Evolutionary conservation across 1,140 invertebrate genomes (phyloP), one percentile per base, ranked within the genome.

Genomic region (Paralvinella palmiformis): DNA sequence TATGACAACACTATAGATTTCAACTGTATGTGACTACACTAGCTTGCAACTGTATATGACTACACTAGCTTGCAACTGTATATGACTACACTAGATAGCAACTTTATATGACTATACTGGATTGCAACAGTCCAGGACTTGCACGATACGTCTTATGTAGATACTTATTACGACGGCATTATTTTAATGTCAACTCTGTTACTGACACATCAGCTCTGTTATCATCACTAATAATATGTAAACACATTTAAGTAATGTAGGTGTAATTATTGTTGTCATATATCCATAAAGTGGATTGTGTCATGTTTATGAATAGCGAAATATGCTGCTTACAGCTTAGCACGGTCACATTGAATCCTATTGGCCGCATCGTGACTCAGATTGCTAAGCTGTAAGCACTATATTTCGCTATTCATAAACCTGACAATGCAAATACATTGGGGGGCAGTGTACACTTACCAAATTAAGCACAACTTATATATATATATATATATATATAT

Each of bases 171-270:
- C 48, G 7, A 3, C 15, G 2, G 5, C 7, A 52, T 20, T 52
- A 5, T 22, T 52, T 52, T 52, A 22, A 13, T 52, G 48, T 52
- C 48, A 52, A 52, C 48, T 5, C n/a, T 52, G n/a, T 52, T 52
- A 52, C 48, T 52, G n/a, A 22, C 48, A 48, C 27, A 29, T 52
- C 48, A 52, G 31, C 48, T 52, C 48, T 10, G 48, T 52, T 52
- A n/a, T 15, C 48, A 29, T 6, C n/a, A 52, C 48, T 52, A 52
- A 6, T n/a, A 52, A 22, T n/a, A 29, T 52, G 31, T 52, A 52
- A 22, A 22, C 48, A 52, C n/a, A 1, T n/a, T 15, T 13, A 48
- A 15, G 45, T 48, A 48, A 4, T 48, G 27, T 13, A 48, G 20
- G 3, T 48, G 20, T 22, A 4, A 4, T 13, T 22, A 15, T 15